Conservation (phyloP, 2,113 vertebrate species). For the Dipodomys ordii region DNA sequence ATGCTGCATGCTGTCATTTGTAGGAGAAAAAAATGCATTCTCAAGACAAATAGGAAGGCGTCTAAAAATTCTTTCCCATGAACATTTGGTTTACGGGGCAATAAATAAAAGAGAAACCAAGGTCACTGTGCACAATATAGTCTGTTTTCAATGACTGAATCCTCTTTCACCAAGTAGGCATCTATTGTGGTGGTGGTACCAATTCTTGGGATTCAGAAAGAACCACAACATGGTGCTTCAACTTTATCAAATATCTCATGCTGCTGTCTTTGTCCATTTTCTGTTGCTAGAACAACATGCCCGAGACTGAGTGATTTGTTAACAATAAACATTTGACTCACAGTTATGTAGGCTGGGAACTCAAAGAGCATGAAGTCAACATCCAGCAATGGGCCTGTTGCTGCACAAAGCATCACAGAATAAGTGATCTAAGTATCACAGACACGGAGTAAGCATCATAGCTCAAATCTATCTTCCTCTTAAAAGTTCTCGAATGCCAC, state of each 20-base stretch:
- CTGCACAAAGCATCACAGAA: background rate
- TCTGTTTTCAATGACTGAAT: slow-evolving; percentile 48
- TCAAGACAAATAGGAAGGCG: background rate
- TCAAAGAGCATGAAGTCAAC: background rate
- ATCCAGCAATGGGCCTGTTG: background rate
- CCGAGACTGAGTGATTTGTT: background rate
- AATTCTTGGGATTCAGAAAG: slow-evolving; percentile 49
- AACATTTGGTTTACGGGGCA: slow-evolving; percentile 59
- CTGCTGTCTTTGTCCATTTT: background rate
- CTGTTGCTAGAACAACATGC: background rate
- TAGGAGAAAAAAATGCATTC: slow-evolving; percentile 52
- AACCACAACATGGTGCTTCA: background rate
- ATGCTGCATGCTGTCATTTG: background rate
- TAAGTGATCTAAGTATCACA: background rate
- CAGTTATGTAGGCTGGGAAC: background rate
- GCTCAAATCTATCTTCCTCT: background rate
- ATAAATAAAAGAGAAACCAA: slow-evolving; percentile 69
- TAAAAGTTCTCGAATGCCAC: background rate
- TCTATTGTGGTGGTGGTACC: slow-evolving; percentile 1
- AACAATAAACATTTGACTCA: background rate
- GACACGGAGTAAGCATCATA: background rate
- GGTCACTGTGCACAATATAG: slow-evolving; percentile 42
- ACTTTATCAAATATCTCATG: background rate
- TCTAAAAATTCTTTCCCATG: slow-evolving; percentile 70
- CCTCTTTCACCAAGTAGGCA: slow-evolving; percentile 23